Base-by-base conservation (phyloP, 2,113 vertebrate species). In the Campylomormyrus tamandua region DNA sequence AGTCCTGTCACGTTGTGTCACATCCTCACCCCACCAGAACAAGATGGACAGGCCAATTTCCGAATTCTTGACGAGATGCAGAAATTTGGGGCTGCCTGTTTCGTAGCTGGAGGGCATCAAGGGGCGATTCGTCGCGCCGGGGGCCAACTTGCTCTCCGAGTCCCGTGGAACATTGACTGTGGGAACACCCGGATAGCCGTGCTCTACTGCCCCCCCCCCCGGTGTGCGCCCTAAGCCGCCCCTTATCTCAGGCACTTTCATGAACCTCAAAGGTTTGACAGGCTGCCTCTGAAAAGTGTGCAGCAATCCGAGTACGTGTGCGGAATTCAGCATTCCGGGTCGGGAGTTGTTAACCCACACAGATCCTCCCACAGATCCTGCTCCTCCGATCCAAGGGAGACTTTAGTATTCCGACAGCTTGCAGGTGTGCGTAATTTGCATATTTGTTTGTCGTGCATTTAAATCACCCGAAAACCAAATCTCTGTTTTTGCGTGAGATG, bases 221-320 rank as follows among this genome's bases (percentile, higher is more conserved):
- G 0, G 15, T 13, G 27, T 70, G 9, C 3, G 1, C 62, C 62
- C 27, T 70, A 70, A 70, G 62, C 62, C n/a, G 21, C 83, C 11
- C 19, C 45, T 45, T 84, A 84, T 48, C 45, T 84, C 39, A 45
- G 45, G 8, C 83, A 84, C 39, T 48, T 46, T 46, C 39, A 24
- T 84, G 83, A 4, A 45, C 45, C 83, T 48, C 83, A 84, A 46
- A 46, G 83, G 15, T 87, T 49, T 53, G 17, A 53, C 48, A 50
- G 50, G 50, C 50, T 87, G 49, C 85, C 11, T 35, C 50, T 87
- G 85, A 52, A 87, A 87, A 87, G 50, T 87, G 56, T 87, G 85
- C 50, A 48, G 83, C 45, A 87, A 35, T 27, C 19, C 15, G 13
- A 87, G 48, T 31, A 31, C 85, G 85, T 87, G 85, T 42, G 85